phyloP scores from a whole-genome alignment of 2,888 invertebrate species.

The Venustoraphidia nigricollis region DNA sequence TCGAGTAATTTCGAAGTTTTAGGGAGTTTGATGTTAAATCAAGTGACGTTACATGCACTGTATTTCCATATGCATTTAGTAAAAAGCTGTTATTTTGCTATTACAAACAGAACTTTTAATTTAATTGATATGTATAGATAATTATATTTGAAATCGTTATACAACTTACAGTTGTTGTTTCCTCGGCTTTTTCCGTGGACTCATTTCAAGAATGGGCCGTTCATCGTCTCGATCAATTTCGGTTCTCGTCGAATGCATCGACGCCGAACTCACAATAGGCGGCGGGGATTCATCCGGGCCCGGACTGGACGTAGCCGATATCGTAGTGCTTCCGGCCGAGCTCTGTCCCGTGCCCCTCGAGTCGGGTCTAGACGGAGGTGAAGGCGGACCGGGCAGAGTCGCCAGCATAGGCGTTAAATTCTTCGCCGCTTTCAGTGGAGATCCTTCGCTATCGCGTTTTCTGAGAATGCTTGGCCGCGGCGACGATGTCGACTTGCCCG shows the following conservation, averaged over 20 bases:
- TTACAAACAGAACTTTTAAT: too few species aligned
- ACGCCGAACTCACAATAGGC: conserved; percentile 18
- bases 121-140: too few species aligned
- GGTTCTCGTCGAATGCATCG: conserved; percentile 14
- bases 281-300: conserved; percentile 39
- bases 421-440: conserved; percentile 47
- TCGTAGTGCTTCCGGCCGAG: conserved; percentile 63
- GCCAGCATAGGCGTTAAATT: conserved; percentile 34
- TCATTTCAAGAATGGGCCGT: conserved; percentile 41
- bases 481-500: conserved; percentile 25
- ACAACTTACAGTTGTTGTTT: conserved; percentile 69
- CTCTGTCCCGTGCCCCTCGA: conserved; percentile 27
- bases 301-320: conserved; percentile 74
- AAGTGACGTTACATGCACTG: too few species aligned
- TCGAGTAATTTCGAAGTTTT: too few species aligned
- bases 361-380: conserved; percentile 27
- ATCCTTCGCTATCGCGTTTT: conserved; percentile 71
- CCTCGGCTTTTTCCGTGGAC: conserved; percentile 80
- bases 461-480: conserved; percentile 74
- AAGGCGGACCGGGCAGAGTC: conserved; percentile 17
- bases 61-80: too few species aligned
- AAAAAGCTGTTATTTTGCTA: too few species aligned
- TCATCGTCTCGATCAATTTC: conserved; percentile 26
- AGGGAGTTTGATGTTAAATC: too few species aligned
- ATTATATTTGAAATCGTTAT: too few species aligned